These are phyloP conservation scores for Perdix hodgsoniae DNA, from an alignment of 2,797 vertebrate species.

Conservation along the genomic window DNA sequence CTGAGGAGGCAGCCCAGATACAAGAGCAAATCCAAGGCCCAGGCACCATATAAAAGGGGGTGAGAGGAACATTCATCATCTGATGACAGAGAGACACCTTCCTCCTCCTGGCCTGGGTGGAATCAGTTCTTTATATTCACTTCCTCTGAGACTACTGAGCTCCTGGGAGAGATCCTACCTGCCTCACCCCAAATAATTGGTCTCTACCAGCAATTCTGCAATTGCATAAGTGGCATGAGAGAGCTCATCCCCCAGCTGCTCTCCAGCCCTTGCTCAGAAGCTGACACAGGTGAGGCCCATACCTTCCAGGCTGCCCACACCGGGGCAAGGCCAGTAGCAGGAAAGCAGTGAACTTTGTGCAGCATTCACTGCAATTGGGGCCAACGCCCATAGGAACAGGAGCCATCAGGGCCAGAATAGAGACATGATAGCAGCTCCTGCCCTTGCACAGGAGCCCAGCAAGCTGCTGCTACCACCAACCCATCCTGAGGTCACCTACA, in stretches of 20 bases:
- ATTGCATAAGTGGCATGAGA: rapidly evolving
- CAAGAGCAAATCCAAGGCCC: neutral
- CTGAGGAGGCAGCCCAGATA: rapidly evolving
- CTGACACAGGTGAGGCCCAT: neutral
- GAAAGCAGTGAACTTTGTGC: slow-evolving; percentile 29
- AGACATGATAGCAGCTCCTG: neutral
- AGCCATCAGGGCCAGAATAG: neutral
- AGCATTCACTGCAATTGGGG: neutral
- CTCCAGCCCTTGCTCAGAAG: rapidly evolving
- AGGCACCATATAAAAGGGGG: rapidly evolving
- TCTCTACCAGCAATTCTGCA: neutral
- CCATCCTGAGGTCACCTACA: neutral
- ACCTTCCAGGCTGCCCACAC: neutral
- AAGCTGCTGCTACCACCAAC: rapidly evolving
- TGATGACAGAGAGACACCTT: neutral
- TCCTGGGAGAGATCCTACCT: neutral
- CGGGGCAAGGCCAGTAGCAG: neutral
- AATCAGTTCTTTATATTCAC: neutral
- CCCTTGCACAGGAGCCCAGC: rapidly evolving
- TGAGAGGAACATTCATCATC: rapidly evolving
- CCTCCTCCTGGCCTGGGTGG: neutral
- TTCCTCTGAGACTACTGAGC: neutral
- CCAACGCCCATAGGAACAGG: slow-evolving; percentile 31
- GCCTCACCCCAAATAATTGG: rapidly evolving
- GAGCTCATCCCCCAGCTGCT: neutral